Percentiles rank a stretch among this genome's conserved stretches.
Evolutionary conservation across 2,113 vertebrate genomes (phyloP).

Genomic region (Amazona guildingii): DNA sequence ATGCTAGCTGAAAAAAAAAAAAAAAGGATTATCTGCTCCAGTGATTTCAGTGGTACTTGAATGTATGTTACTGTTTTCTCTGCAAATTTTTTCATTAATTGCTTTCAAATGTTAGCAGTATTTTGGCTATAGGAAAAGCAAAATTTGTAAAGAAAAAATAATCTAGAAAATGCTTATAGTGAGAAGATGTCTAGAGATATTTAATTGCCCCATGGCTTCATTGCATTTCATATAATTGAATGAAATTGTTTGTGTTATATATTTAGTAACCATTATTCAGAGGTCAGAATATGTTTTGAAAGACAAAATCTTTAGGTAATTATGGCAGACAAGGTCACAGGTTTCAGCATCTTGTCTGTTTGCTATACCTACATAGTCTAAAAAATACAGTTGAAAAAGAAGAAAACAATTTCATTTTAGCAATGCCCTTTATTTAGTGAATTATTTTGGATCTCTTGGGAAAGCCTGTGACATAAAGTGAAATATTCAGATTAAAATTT

Average conservation of each 20-base stretch:
- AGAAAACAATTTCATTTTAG: background rate
- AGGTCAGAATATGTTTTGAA: constrained; percentile 48
- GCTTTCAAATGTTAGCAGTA: constrained; percentile 58
- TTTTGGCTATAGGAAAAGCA: constrained; percentile 23
- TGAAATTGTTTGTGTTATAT: constrained; percentile 49
- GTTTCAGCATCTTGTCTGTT: constrained; percentile 20
- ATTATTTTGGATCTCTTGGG: background rate
- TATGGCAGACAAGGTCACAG: constrained; percentile 22
- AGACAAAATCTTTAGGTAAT: background rate
- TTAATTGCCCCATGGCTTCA: constrained; percentile 53
- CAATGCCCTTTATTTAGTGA: background rate
- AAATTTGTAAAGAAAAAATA: constrained; percentile 29
- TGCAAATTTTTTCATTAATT: constrained; percentile 66
- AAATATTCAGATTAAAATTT: constrained; percentile 19
- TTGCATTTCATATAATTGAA: constrained; percentile 54
- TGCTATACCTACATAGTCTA: background rate
- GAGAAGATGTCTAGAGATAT: constrained; percentile 47
- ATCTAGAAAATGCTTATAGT: constrained; percentile 7
- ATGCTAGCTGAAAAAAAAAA: constrained; percentile 48
- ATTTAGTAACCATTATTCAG: constrained; percentile 52
- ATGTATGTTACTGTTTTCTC: constrained; percentile 52
- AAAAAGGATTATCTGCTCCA: constrained; percentile 57
- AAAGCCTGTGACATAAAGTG: background rate
- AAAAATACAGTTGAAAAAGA: background rate
- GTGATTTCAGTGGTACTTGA: constrained; percentile 57